Percentiles rank a stretch among this genome's conserved stretches.
phyloP scores from a whole-genome alignment of 2,888 invertebrate genomes.

The Drosophila mayaguana region DNA sequence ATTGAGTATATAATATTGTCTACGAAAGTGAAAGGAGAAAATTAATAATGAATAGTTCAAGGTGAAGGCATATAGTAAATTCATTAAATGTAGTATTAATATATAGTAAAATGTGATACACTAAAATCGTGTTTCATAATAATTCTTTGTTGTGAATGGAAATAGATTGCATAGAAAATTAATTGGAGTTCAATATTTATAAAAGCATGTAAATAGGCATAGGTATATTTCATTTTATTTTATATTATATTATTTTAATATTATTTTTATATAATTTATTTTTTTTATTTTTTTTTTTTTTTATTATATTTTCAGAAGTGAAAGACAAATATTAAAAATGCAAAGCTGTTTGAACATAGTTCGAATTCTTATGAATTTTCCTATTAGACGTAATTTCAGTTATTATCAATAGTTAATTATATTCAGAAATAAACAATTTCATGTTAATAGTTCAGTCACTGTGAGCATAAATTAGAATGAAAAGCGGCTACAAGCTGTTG shows the following conservation, averaged over 20 bases:
- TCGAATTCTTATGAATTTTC: not conserved
- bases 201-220: too few species aligned
- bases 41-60: not conserved
- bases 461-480: conserved; percentile 1
- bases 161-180: too few species aligned
- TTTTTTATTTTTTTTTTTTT: not conserved
- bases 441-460: not conserved
- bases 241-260: not conserved
- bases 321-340: not conserved
- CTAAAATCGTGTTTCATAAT: too few species aligned
- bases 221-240: too few species aligned
- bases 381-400: conserved; percentile 4
- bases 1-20: not conserved
- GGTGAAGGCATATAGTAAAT: not conserved
- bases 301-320: not conserved
- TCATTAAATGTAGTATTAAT: not conserved
- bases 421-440: not conserved
- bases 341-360: too few species aligned
- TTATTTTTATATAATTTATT: not conserved
- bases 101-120: too few species aligned
- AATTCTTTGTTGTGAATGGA: too few species aligned
- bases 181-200: too few species aligned
- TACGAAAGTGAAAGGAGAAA: not conserved
- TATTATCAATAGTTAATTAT: conserved; percentile 6
- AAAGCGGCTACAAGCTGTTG: not conserved